Evolutionary conservation across 2,797 vertebrate genomes (phyloP).

Genomic region (Dendrocincla fuliginosa): DNA sequence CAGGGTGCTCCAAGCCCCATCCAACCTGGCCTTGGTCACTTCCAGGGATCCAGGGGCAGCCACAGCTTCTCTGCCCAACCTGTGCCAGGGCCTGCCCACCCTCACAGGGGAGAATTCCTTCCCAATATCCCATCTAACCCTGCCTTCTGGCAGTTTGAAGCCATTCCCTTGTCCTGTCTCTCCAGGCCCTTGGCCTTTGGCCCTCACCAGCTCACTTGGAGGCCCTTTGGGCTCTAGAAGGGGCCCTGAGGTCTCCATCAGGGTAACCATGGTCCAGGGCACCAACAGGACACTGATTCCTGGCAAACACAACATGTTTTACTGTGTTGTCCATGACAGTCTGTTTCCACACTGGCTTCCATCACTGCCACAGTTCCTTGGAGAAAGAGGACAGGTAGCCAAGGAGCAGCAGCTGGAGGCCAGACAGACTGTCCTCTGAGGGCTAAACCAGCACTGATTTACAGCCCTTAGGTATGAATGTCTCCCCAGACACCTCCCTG

Average conservation of each 20-base stretch:
- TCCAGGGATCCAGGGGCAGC: neutral
- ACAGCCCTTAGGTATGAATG: neutral
- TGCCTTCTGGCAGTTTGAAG: neutral
- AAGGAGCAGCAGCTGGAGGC: slow-evolving; percentile 42
- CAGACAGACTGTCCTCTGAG: slow-evolving; percentile 1
- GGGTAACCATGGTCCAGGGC: neutral
- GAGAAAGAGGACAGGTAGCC: neutral
- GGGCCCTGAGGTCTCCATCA: neutral
- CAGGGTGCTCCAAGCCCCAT: fast-evolving
- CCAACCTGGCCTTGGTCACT: fast-evolving
- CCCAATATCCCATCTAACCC: fast-evolving
- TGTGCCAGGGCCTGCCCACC: neutral
- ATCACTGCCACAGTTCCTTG: neutral
- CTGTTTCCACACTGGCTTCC: neutral
- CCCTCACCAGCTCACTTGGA: neutral
- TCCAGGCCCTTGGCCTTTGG: neutral
- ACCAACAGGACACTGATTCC: neutral
- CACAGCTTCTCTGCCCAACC: neutral
- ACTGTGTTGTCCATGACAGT: neutral
- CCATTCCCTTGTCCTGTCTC: neutral
- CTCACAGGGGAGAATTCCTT: fast-evolving
- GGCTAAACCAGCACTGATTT: neutral
- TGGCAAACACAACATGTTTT: neutral
- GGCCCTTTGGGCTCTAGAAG: neutral
- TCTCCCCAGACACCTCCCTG: neutral